Evolutionary conservation across 2,888 invertebrate genomes (phyloP), one percentile per base, ranked within the genome.

Genomic region (Synergus itoensis): DNA sequence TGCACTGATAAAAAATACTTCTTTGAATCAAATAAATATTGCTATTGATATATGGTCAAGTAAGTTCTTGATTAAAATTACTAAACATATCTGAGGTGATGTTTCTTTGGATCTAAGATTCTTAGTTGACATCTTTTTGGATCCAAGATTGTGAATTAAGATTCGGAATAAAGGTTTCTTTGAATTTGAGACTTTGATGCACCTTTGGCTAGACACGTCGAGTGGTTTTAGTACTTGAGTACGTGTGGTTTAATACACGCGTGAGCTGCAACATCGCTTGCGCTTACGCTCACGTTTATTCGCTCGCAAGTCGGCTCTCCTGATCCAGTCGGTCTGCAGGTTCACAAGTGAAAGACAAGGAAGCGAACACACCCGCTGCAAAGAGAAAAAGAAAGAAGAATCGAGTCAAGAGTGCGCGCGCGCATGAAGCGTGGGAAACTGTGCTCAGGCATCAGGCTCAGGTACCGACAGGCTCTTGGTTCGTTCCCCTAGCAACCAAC

Each of bases 401-500:
- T 36, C 53, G 76, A 81, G 79, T 75, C 73, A 82, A 36, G 77
- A 80, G 75, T 57, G 82, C 80, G 67, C 82, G 81, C 81, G 86
- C 84, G 85, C 85, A 82, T 85, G 86, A 88, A 89, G 86, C 89
- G 88, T 88, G 88, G 88, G 88, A 88, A 90, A 88, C 83, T 82
- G 84, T 82, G 86, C 84, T 80, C 81, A 78, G 80, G 79, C 81
- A 69, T 84, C 82, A 79, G 79, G 80, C 79, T 79, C 81, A 79
- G 80, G 80, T 78, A 84, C 84, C 82, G 81, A 84, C 82, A 82
- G 81, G 80, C 82, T 81, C 81, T 78, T 69, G 79, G 80, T 62
- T 78, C 80, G 79, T 79, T 78, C 78, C 78, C 81, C 67, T 73
- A 77, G 78, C 81, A 76, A 36, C 79, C 62, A 65, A 76, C 76